Base-by-base conservation (phyloP, 2,797 vertebrate genomes). In the Lacerta bilineata region DNA sequence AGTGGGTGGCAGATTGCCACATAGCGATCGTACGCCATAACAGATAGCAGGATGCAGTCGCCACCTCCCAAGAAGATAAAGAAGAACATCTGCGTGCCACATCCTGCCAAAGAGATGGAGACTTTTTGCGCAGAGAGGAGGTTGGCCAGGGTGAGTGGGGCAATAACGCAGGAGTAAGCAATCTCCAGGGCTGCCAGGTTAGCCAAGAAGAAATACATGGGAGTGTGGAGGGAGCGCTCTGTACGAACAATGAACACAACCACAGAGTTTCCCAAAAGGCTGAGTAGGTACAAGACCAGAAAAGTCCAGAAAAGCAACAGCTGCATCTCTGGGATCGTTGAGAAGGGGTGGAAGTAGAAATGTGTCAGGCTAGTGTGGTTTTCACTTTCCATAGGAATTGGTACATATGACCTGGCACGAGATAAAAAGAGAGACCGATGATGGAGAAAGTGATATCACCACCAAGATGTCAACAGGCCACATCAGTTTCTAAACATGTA, bases 21-120 rank as follows among this genome's bases (percentile, higher is more conserved):
- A 0, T 94, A 89, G 39, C 72, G n/a, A 39, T 95, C 91, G 0
- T 91, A 94, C 2, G 90, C 92, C 93, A 95, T 93, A 82, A 94
- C 77, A 0, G 90, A 90, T 1, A 94, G 83, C 17, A 95, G 90
- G 29, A 94, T n/a, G 9, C 85, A 88, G 6, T 94, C 93, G 9
- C 92, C 81, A 3, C 91, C 93, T 1, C 93, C 95, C 90, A 94
- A 66, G 84, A 95, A 94, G 87, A 95, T 36, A 13, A 94, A 95
- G 93, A 95, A 94, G 71, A 94, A 94, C 94, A 95, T 95, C 20
- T 95, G 95, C 0, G 91, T 78, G 4, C 90, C 92, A 84, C 93
- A 94, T 2, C 91, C 93, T 0, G 27, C 0, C 17, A 90, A 27
- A 11, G 84, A 94, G 79, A 94, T 76, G 4, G 83, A 80, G 72